These are phyloP conservation scores for Luperina nickerlii DNA, from an alignment of 2,888 invertebrate species.

Conservation along the genomic window DNA sequence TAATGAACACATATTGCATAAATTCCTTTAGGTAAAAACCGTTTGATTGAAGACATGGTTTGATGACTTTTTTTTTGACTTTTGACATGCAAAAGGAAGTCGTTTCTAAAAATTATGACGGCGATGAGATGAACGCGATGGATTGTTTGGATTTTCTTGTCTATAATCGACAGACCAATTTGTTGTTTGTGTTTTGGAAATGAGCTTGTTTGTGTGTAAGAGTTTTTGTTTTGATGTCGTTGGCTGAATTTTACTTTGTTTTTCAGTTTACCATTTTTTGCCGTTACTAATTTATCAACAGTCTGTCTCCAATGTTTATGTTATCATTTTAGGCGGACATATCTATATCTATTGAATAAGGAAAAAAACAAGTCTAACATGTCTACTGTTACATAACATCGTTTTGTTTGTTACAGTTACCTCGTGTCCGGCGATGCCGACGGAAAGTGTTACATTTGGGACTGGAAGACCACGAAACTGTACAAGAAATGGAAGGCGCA, in stretches of 20 bases:
- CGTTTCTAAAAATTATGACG: slow-evolving; percentile 46
- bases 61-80: too few species aligned
- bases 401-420: slow-evolving; percentile 93
- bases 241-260: too few species aligned
- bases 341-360: slow-evolving; percentile 2
- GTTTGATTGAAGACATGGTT: slow-evolving; percentile 52
- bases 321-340: slow-evolving; percentile 13
- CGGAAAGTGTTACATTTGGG: slow-evolving; percentile 99
- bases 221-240: background rate
- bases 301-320: background rate
- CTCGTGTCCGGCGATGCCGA: slow-evolving; percentile 99
- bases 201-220: background rate
- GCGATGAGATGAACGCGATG: slow-evolving; percentile 24
- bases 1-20: slow-evolving; percentile 3
- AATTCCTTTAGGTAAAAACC: background rate
- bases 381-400: slow-evolving; percentile 24
- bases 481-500: slow-evolving; percentile 99
- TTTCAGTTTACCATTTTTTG: background rate
- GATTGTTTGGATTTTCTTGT: slow-evolving; percentile 33
- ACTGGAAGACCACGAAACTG: slow-evolving; percentile 99
- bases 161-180: background rate
- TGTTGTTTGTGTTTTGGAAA: slow-evolving; percentile 4
- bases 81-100: slow-evolving; percentile 35
- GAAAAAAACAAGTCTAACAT: slow-evolving; percentile 16
- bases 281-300: background rate